Evolutionary conservation across 2,797 vertebrate genomes (phyloP), one percentile per base, ranked within the genome.

Genomic region (Sebastes miniatus): DNA sequence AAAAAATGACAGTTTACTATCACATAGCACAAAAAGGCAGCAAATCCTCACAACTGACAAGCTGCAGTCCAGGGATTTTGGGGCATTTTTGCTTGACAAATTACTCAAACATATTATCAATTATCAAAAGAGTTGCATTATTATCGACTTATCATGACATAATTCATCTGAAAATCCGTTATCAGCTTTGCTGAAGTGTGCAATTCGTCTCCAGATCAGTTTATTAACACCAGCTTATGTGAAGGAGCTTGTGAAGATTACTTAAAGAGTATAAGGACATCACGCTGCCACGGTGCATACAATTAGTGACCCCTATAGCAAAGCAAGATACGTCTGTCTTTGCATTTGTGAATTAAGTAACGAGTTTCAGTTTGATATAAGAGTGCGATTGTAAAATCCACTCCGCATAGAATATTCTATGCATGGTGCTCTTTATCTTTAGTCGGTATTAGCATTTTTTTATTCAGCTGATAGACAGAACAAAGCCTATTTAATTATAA

Each of bases 401-500:
- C 54, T 34, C 6, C 1, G 2, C 9, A 59, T 34, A 10, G 50
- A 79, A 58, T 71, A 75, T 69, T 77, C 69, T 66, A 9, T 56
- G 24, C 10, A 8, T 50, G 54, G 20, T 52, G 1, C 31, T 80
- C 24, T 79, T 83, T 74, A 79, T 88, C 79, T 86, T 68, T 7
- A 32, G 25, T 70, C 5, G 1, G 16, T 71, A 63, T 73, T 69
- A 57, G 31, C 62, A 62, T 3, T 66, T 74, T 87, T 73, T 58
- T 69, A 80, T 79, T 71, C 65, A 64, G 43, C 74, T 90, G 76
- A 84, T 79, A 56, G 77, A 73, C 8, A 4, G 72, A 77, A 81
- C 74, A 84, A 87, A 76, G 59, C n/a, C 59, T 70, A 22, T 84
- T 87, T 79, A 84, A 88, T 85, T 84, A 79, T 70, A 80, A 63